Base-by-base conservation (phyloP, 2,797 vertebrate genomes). In the Poeciliopsis presidionis region DNA sequence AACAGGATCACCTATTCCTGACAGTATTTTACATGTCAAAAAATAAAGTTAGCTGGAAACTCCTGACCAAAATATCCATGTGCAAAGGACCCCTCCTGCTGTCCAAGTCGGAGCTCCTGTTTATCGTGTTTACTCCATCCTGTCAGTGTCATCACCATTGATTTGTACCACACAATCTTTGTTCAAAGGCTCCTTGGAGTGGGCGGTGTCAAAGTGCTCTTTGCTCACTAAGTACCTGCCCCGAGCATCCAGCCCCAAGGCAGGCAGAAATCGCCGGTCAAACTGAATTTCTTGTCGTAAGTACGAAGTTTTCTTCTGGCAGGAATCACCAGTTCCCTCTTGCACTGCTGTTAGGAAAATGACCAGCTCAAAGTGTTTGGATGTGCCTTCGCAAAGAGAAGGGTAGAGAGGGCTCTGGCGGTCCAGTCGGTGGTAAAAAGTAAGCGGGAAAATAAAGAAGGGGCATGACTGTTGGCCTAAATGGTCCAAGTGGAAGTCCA, bases 241-340 rank as follows among this genome's bases (percentile, higher is more conserved):
- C 78, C 95, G 96, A 81, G 94, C 88, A 12, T 95, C 96, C 84
- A 96, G 91, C 74, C 93, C 94, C 75, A 97, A 80, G 25, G 96
- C 93, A 0, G 97, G 91, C 43, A 96, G 92, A 39, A 99, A 99
- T 63, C 91, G 91, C 16, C 97, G 97, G 72, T 96, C 94, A 83
- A 97, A 94, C 90, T 96, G 94, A 88, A 99, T 98, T 95, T 99
- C 98, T 2, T 97, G 96, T 0, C 96, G 95, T 30, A 99, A 94
- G 79, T 99, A 99, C 79, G 98, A 99, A 55, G 98, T 99, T 93
- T 97, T 97, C 92, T 97, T 97, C 81, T 99, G 97, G 81, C 97
- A 99, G 0, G 92, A 95, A 90, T 99, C 97, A 25, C 98, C 98
- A 18, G 98, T 98, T 85, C 97, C 96, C 84, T 99, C 98, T 90